phyloP scores from a whole-genome alignment of 2,888 invertebrate species.

The Tetragonisca angustula region DNA sequence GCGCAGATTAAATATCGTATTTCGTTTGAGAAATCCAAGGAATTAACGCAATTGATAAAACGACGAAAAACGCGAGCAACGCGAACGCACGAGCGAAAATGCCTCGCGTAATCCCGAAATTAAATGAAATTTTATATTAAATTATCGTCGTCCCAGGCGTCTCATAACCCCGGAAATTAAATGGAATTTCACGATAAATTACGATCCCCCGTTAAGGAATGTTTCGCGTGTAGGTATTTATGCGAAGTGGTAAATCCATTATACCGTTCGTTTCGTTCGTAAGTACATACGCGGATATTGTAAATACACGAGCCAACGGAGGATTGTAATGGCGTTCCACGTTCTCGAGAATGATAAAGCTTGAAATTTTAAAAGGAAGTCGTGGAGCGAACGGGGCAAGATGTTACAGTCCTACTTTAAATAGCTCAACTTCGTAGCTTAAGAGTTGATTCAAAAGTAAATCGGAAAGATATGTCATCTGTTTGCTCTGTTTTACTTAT shows the following conservation, averaged over 20 bases:
- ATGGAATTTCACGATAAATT: slow-evolving; percentile 15
- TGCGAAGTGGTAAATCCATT: not conserved
- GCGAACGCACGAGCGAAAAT: not conserved
- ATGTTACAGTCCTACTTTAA: too few species aligned
- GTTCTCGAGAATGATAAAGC: not conserved
- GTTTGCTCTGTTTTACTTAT: too few species aligned
- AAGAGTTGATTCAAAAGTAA: too few species aligned
- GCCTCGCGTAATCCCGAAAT: not conserved
- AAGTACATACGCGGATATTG: too few species aligned
- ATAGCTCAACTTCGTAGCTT: too few species aligned
- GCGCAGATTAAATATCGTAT: not conserved
- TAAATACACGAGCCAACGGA: not conserved
- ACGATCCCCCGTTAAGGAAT: not conserved
- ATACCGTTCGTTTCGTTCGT: not conserved
- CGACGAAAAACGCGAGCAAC: not conserved
- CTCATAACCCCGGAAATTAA: slow-evolving; percentile 5
- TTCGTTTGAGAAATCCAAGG: slow-evolving; percentile 3
- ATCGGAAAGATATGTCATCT: too few species aligned
- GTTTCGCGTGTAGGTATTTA: not conserved
- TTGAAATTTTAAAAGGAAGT: not conserved
- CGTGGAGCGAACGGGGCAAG: not conserved
- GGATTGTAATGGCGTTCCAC: not conserved
- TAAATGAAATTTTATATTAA: slow-evolving; percentile 1
- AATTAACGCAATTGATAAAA: slow-evolving; percentile 11
- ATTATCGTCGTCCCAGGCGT: not conserved